A percentile compares a stretch with the other conserved stretches of the same genome.
phyloP scores from a whole-genome alignment of 2,113 vertebrate genomes.

The Tetraodon nigroviridis region DNA sequence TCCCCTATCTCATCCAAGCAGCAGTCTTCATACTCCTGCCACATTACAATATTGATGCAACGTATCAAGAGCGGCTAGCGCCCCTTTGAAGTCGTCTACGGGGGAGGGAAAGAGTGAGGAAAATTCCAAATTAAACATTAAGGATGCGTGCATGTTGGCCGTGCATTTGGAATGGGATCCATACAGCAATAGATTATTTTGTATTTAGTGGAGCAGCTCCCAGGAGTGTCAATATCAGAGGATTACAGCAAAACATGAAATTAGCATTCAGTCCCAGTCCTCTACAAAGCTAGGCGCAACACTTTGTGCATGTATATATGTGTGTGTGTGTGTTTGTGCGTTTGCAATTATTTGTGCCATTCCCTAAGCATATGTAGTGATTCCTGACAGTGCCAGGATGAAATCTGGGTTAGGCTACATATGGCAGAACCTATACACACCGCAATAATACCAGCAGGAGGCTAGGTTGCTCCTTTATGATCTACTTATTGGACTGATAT shows the following conservation, averaged over 20 bases:
- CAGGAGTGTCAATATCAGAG: slow-evolving; percentile 81
- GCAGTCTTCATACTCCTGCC: slow-evolving; percentile 73
- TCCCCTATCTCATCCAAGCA: slow-evolving; percentile 73
- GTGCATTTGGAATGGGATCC: slow-evolving; percentile 75
- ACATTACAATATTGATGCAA: slow-evolving; percentile 80
- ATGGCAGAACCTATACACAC: slow-evolving; percentile 42
- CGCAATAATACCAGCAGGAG: slow-evolving; percentile 32
- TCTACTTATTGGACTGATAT: slow-evolving; percentile 15
- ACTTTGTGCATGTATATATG: slow-evolving; percentile 47
- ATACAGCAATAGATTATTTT: slow-evolving; percentile 80
- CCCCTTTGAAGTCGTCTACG: slow-evolving; percentile 78
- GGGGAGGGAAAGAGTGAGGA: slow-evolving; percentile 69
- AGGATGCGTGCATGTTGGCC: slow-evolving; percentile 75
- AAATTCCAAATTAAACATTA: slow-evolving; percentile 80
- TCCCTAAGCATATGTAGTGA: slow-evolving; percentile 52
- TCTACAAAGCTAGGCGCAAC: slow-evolving; percentile 63
- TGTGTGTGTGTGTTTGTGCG: not conserved
- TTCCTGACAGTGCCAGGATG: slow-evolving; percentile 42
- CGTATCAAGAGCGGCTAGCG: slow-evolving; percentile 73
- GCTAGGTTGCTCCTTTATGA: slow-evolving; percentile 23
- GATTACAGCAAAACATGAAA: slow-evolving; percentile 81
- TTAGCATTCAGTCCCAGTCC: slow-evolving; percentile 79
- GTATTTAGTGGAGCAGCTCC: slow-evolving; percentile 81
- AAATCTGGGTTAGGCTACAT: slow-evolving; percentile 63
- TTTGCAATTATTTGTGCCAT: slow-evolving; percentile 56